Percentiles rank a stretch among this genome's conserved stretches.
phyloP scores from a whole-genome alignment of 2,888 invertebrate genomes.

The Clunio marinus region DNA sequence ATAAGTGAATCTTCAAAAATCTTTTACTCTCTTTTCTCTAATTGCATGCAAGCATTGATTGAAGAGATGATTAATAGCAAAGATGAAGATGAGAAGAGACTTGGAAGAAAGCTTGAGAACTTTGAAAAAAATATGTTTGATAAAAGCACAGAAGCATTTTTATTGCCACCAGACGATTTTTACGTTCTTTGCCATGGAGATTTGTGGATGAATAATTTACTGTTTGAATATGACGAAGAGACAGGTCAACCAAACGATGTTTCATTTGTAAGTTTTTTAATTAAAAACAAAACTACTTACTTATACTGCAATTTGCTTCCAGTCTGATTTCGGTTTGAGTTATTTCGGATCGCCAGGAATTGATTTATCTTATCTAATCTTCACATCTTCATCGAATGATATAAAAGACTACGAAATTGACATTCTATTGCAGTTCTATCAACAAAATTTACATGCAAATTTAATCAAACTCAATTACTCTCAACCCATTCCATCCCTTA shows the following conservation, averaged over 20 bases:
- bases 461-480: constrained; percentile 17
- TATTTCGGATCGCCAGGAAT: constrained; percentile 32
- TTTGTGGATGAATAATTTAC: constrained; percentile 36
- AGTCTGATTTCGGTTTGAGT: constrained; percentile 33
- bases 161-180: constrained; percentile 12
- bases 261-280: constrained; percentile 2
- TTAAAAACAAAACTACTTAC: not conserved
- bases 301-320: not conserved
- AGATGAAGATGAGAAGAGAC: not conserved
- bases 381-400: constrained; percentile 10
- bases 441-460: not conserved
- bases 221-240: constrained; percentile 24
- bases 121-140: constrained; percentile 32
- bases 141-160: constrained; percentile 13
- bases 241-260: not conserved
- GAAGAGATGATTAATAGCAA: not conserved
- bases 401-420: constrained; percentile 30
- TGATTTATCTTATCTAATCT: constrained; percentile 31
- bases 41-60: not conserved
- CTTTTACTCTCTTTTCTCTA: constrained; percentile 12
- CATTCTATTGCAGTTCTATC: constrained; percentile 17
- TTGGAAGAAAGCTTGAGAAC: not conserved
- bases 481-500: constrained; percentile 14
- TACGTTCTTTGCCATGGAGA: constrained; percentile 34
- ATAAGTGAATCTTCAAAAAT: constrained; percentile 27